Evolutionary conservation across 2,113 vertebrate species (phyloP).

Genomic region (Bos indicus): DNA sequence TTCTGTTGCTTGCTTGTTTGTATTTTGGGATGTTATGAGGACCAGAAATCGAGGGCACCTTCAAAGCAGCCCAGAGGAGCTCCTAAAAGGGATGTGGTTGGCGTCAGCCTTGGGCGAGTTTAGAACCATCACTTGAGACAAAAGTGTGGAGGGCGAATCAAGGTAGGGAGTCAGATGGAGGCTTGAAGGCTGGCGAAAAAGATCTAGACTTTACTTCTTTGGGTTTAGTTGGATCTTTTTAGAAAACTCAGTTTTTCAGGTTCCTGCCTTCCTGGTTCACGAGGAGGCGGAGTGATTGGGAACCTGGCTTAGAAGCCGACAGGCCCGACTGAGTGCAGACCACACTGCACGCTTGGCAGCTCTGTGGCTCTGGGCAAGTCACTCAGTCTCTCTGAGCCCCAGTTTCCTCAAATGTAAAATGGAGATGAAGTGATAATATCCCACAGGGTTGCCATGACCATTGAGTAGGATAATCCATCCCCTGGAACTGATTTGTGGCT

Average conservation of each 20-base stretch:
- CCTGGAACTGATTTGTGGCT: not conserved
- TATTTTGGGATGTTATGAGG: not conserved
- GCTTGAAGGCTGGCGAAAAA: not conserved
- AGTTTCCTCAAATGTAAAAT: not conserved
- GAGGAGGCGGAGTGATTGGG: not conserved
- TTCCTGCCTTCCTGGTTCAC: not conserved
- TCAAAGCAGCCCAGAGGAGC: not conserved
- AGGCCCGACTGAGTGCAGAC: not conserved
- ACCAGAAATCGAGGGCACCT: not conserved
- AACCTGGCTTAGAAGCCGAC: not conserved
- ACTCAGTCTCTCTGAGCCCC: not conserved
- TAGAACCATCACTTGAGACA: not conserved
- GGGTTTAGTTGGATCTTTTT: not conserved
- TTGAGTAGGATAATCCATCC: not conserved
- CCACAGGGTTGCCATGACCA: not conserved
- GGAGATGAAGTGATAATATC: not conserved
- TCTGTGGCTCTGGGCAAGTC: not conserved
- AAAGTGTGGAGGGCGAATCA: not conserved
- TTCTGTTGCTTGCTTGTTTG: not conserved
- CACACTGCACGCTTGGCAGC: not conserved
- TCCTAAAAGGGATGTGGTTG: not conserved
- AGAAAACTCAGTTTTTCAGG: not conserved
- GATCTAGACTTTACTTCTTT: not conserved
- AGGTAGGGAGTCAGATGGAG: not conserved
- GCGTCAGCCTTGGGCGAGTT: not conserved